Evolutionary conservation across 2,888 invertebrate genomes (phyloP), one percentile per base, ranked within the genome.

Genomic region (Marronus borbonicus): DNA sequence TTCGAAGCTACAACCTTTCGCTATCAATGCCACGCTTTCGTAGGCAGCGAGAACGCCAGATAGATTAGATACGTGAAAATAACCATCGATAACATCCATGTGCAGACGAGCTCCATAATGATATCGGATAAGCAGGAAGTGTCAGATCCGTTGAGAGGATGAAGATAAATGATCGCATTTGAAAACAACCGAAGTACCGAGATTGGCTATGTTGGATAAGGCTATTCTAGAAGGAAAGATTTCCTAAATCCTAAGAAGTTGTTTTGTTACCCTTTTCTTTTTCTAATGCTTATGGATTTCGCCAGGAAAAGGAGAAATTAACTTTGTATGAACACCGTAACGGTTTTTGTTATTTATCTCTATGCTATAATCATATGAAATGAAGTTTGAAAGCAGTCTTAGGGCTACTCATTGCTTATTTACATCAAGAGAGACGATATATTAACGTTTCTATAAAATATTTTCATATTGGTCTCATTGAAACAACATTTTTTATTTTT

Each of bases 161-260:
- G 68, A 68, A 68, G 50, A 68, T 68, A 68, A 68, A 52, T 68
- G 68, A 68, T 50, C 49, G 20, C 12, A 68, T 68, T 68, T 12
- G 50, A 68, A 68, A 68, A 68, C 68, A 68, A 68, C 28, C 50
- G 24, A 20, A 68, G 50, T n/a, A 50, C 62, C 31, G 20, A 68
- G 68, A 50, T 68, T 68, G 50, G 68, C 28, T 50, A 50, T 4
- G 14, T 14, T 31, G 68, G 50, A 68, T 68, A 49, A 50, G 20
- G 60, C 28, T 12, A 24, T 20, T 0, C 7, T 12, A 7, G 28
- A 50, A 68, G 28, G 50, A 28, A 68, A 68, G 24, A 20, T 49
- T 68, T 24, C 17, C 14, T 24, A 68, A 68, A 68, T 49, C 50
- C 28, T 14, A 12, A 50, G 49, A 24, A 39, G 8, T 17, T 36